A percentile compares a stretch with the other conserved stretches of the same genome.
phyloP scores from a whole-genome alignment of 1,140 invertebrate species.

The Centruroides sculpturatus region DNA sequence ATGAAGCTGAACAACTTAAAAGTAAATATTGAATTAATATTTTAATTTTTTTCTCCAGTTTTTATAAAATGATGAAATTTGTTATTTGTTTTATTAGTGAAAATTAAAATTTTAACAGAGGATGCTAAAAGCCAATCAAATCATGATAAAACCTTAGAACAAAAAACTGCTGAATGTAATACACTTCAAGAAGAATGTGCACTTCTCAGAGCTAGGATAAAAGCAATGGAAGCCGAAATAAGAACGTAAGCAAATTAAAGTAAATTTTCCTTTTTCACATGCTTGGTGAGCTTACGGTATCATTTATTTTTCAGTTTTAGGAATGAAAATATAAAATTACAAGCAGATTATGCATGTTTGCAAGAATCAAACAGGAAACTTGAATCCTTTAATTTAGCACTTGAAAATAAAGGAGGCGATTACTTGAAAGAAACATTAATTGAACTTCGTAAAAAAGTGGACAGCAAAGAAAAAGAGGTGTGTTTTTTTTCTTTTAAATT shows the following conservation, averaged over 20 bases:
- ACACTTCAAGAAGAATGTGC: constrained; percentile 28
- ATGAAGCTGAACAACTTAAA: constrained; percentile 25
- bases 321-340: constrained; percentile 7
- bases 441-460: constrained; percentile 1
- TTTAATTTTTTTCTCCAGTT: no score
- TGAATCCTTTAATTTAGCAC: constrained; percentile 1
- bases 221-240: constrained; percentile 29
- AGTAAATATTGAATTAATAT: constrained; percentile 18
- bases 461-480: background rate
- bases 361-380: background rate
- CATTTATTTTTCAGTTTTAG: background rate
- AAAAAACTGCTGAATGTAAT: background rate
- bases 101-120: no score
- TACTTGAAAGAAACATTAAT: constrained; percentile 1
- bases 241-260: constrained; percentile 23
- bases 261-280: no score
- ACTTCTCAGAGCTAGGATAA: constrained; percentile 25
- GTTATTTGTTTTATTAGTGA: no score
- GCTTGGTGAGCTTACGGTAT: no score
- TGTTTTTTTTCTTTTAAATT: background rate
- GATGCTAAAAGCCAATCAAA: no score
- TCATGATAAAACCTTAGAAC: no score
- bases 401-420: constrained; percentile 1
- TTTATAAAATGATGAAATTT: no score
- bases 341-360: constrained; percentile 4